These are phyloP conservation scores for Oryzias melastigma DNA, from an alignment of 2,113 vertebrate species.

Conservation along the genomic window DNA sequence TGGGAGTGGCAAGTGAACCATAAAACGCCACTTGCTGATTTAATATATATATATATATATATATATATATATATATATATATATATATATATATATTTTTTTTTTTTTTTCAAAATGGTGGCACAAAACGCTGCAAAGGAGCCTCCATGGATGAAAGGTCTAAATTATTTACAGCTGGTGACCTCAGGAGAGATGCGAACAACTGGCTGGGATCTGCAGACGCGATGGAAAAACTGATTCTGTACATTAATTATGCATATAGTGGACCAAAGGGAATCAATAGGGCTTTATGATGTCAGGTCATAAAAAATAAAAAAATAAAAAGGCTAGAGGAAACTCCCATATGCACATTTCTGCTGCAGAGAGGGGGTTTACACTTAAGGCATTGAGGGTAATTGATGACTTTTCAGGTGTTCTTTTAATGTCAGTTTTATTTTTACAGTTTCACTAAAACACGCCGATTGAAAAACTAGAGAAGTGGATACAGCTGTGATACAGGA, in stretches of 20 bases:
- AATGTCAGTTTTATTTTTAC: not conserved
- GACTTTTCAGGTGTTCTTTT: not conserved
- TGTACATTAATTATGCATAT: conserved; percentile 58
- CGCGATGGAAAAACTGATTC: conserved; percentile 36
- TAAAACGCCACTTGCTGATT: no score
- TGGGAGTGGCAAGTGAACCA: no score
- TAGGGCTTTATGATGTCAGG: conserved; percentile 27
- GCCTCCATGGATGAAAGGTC: conserved; percentile 21
- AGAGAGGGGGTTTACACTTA: conserved; percentile 2
- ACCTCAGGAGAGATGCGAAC: conserved; percentile 4
- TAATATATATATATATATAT: no score
- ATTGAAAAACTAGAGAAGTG: no score
- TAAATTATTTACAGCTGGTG: conserved; percentile 56
- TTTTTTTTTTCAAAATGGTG: conserved; percentile 5
- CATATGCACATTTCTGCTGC: conserved; percentile 12
- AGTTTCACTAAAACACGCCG: no score
- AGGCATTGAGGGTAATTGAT: conserved; percentile 1
- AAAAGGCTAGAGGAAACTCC: conserved; percentile 36
- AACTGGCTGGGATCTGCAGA: conserved; percentile 43
- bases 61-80: no score
- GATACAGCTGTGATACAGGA: no score
- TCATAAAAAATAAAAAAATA: no score
- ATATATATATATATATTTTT: no score
- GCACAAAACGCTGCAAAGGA: conserved; percentile 13
- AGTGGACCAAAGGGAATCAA: conserved; percentile 46